Evolutionary conservation across 2,113 vertebrate genomes (phyloP).

Genomic region (Podarcis cretensis): DNA sequence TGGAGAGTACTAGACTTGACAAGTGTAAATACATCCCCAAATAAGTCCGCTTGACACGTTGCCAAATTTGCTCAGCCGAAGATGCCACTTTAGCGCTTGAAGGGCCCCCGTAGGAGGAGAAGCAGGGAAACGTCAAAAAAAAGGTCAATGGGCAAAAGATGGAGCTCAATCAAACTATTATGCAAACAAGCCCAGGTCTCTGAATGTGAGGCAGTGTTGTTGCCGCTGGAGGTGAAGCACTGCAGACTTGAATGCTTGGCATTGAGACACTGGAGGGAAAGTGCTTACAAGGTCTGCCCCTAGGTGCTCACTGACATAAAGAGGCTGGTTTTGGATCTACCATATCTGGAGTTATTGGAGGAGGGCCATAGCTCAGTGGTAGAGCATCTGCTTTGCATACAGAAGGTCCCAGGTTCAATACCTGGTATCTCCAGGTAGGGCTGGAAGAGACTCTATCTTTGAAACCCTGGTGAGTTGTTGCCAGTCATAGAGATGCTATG

Average conservation of each 20-base stretch:
- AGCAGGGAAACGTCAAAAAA: conserved; percentile 56
- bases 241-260: not conserved
- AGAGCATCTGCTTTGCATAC: too few species aligned
- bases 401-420: too few species aligned
- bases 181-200: conserved; percentile 9
- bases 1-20: conserved; percentile 69
- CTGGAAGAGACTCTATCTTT: too few species aligned
- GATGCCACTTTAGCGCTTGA: conserved; percentile 60
- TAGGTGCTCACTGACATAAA: not conserved
- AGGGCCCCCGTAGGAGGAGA: conserved; percentile 62
- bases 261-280: not conserved
- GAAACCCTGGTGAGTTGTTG: too few species aligned
- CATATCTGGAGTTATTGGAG: not conserved
- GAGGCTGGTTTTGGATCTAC: not conserved
- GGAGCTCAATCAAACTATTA: conserved; percentile 41
- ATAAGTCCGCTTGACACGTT: conserved; percentile 65
- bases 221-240: not conserved
- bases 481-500: too few species aligned
- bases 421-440: too few species aligned
- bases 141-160: conserved; percentile 63
- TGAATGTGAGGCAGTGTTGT: not conserved
- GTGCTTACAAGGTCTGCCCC: not conserved
- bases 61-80: conserved; percentile 64
- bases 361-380: too few species aligned
- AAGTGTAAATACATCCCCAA: conserved; percentile 70